Percentiles rank a stretch among this genome's conserved stretches.
These are phyloP conservation scores for Pipa parva DNA, from an alignment of 2,113 vertebrate genomes.

Conservation along the genomic window DNA sequence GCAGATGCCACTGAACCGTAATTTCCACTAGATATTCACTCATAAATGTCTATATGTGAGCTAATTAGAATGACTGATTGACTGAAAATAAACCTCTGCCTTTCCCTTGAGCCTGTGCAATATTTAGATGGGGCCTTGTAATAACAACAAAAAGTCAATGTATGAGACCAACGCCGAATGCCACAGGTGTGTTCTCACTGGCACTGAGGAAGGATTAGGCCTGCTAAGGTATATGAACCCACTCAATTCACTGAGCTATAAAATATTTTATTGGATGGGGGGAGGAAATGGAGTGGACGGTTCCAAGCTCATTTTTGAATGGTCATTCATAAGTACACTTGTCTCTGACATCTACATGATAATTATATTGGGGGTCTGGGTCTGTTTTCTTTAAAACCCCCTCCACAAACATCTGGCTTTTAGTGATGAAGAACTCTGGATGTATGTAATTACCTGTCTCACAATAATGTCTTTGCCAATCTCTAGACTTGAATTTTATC, in stretches of 20 bases:
- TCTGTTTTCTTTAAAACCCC: constrained; percentile 57
- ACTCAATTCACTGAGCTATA: constrained; percentile 54
- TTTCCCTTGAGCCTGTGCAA: constrained; percentile 34
- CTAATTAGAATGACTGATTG: constrained; percentile 33
- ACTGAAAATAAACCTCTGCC: constrained; percentile 1
- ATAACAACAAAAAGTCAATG: constrained; percentile 14
- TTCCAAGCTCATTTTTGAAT: constrained; percentile 51
- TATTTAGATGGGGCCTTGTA: constrained; percentile 39
- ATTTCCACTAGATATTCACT: constrained; percentile 30
- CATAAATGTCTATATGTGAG: constrained; percentile 38
- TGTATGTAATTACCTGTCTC: constrained; percentile 51
- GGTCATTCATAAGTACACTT: constrained; percentile 54
- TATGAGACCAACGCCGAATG: constrained; percentile 46
- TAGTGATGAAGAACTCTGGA: constrained; percentile 41
- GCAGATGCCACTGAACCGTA: neutral
- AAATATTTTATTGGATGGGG: constrained; percentile 41
- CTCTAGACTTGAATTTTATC: constrained; percentile 52
- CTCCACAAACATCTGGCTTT: constrained; percentile 49
- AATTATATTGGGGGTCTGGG: constrained; percentile 53
- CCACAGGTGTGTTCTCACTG: constrained; percentile 66
- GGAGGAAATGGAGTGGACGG: constrained; percentile 48
- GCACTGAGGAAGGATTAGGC: constrained; percentile 62
- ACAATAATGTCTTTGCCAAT: constrained; percentile 49
- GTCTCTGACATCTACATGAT: constrained; percentile 55
- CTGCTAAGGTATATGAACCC: constrained; percentile 51